A percentile compares a stretch with the other conserved stretches of the same genome.
These are phyloP conservation scores for Antheraea pernyi DNA, from an alignment of 1,140 invertebrate genomes.

Conservation along the genomic window DNA sequence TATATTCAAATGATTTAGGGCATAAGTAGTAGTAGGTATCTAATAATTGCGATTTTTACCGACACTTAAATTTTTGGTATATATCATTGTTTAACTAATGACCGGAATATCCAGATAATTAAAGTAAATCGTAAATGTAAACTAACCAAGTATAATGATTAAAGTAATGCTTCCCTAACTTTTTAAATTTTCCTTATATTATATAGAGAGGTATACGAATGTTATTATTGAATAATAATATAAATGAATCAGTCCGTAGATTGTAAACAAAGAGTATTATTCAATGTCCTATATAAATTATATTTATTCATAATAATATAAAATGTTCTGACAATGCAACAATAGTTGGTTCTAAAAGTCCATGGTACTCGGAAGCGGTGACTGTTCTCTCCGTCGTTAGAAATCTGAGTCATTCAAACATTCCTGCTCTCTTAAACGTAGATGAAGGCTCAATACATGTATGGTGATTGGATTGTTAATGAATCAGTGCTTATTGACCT, in stretches of 20 bases:
- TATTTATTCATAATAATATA: neutral
- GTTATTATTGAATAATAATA: neutral
- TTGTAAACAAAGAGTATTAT: neutral
- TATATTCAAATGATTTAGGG: too few species aligned
- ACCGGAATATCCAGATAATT: too few species aligned
- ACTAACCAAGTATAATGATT: too few species aligned
- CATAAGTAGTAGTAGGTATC: too few species aligned
- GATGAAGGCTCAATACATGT: neutral
- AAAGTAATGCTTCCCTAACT: too few species aligned
- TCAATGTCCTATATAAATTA: neutral
- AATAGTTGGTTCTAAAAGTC: conserved; percentile 3
- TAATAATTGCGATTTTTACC: too few species aligned
- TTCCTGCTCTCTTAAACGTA: neutral
- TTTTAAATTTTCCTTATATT: too few species aligned
- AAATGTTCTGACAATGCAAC: neutral
- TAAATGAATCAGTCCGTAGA: neutral
- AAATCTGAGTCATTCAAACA: conserved; percentile 10
- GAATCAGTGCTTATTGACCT: conserved; percentile 1
- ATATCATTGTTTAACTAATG: too few species aligned
- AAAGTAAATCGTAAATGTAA: too few species aligned
- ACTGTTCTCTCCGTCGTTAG: conserved; percentile 6
- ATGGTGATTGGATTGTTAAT: neutral
- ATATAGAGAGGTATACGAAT: neutral
- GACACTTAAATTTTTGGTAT: too few species aligned
- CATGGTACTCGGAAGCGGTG: conserved; percentile 13